Percentiles rank a stretch among this genome's conserved stretches.
phyloP scores from a whole-genome alignment of 2,888 invertebrate genomes.

The Megalurothrips usitatus region DNA sequence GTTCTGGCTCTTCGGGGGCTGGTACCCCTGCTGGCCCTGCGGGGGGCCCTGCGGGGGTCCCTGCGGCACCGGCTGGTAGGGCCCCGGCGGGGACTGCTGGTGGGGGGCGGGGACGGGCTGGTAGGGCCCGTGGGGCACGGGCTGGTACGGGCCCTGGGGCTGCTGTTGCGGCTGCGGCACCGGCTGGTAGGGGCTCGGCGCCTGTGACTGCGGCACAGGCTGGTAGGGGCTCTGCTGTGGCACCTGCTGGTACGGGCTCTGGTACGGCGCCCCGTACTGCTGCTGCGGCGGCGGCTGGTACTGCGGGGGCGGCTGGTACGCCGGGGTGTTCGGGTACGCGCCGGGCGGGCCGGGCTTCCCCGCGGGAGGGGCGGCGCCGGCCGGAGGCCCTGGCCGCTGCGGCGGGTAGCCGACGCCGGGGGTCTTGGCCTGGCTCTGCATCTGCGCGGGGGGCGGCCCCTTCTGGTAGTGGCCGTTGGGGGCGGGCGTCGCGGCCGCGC shows the following conservation, averaged over 20 bases:
- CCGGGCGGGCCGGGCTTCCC: constrained; percentile 35
- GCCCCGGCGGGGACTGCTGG: constrained; percentile 37
- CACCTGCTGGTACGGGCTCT: constrained; percentile 30
- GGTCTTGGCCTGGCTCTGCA: constrained; percentile 34
- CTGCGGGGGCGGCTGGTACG: constrained; percentile 45
- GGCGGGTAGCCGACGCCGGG: constrained; percentile 36
- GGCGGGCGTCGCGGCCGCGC: not conserved
- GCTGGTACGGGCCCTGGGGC: constrained; percentile 34
- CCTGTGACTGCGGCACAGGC: constrained; percentile 33
- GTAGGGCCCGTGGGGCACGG: constrained; percentile 37
- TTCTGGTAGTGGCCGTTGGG: constrained; percentile 21
- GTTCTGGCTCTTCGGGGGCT: constrained; percentile 38
- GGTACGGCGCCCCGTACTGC: constrained; percentile 18
- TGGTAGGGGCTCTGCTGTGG: constrained; percentile 28
- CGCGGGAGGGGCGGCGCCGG: not conserved
- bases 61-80: not conserved
- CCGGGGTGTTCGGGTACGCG: constrained; percentile 28
- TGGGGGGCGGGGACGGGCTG: constrained; percentile 45
- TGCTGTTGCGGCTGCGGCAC: constrained; percentile 36
- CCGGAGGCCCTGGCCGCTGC: not conserved
- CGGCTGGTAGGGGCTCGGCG: constrained; percentile 31
- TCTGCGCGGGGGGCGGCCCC: constrained; percentile 25
- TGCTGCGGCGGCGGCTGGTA: constrained; percentile 28
- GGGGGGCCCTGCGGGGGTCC: constrained; percentile 13
- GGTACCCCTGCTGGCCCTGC: constrained; percentile 2